Conservation (phyloP, 2,888 invertebrate genomes). For the Dichetophora obliterata region DNA sequence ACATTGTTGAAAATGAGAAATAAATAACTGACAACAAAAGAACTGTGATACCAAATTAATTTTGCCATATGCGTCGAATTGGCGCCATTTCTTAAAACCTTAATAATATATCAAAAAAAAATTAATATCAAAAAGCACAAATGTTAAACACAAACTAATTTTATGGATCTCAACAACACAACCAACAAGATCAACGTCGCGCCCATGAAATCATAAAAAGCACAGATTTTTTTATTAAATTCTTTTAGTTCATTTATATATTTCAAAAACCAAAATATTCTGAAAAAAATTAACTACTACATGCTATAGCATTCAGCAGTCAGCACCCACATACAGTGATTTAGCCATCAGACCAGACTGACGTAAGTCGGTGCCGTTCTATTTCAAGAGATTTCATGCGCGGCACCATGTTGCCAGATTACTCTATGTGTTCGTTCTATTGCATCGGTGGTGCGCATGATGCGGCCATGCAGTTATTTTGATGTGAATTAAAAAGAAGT, state of each 20-base stretch:
- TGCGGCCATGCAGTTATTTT: constrained; percentile 16
- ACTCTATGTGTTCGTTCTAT: background rate
- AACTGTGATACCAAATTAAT: background rate
- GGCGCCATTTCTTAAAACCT: background rate
- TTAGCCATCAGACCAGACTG: background rate
- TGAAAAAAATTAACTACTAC: background rate
- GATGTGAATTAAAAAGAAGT: constrained; percentile 2
- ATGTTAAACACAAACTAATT: background rate
- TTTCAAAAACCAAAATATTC: background rate
- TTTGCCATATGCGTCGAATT: background rate
- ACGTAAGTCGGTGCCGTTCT: background rate
- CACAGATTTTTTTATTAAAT: background rate
- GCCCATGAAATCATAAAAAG: constrained; percentile 7
- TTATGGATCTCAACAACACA: background rate
- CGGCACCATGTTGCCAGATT: constrained; percentile 19
- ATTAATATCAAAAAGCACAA: background rate
- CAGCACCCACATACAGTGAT: background rate
- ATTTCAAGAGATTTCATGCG: background rate
- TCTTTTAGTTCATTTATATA: too few relatives aligned
- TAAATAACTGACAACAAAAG: background rate
- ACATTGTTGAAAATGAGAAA: background rate
- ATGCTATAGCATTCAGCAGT: constrained; percentile 19
- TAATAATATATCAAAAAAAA: background rate
- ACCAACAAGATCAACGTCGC: background rate
- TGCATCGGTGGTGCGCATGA: background rate